Evolutionary conservation across 2,797 vertebrate genomes (phyloP).

Genomic region (Tragopan temminckii): DNA sequence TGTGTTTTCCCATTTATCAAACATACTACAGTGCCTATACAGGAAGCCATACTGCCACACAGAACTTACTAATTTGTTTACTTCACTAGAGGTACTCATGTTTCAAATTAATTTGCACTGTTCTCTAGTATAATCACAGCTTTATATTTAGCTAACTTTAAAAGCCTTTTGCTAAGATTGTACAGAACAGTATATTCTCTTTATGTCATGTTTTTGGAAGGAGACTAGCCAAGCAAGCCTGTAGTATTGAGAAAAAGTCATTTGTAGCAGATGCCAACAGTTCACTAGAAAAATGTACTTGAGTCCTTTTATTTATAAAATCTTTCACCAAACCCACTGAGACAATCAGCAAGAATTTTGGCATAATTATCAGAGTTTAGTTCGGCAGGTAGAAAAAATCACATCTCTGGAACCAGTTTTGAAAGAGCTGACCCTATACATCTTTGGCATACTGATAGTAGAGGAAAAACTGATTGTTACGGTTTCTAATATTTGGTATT

Average conservation of each 20-base stretch:
- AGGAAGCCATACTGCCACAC: background rate
- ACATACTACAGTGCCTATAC: background rate
- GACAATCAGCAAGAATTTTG: constrained; percentile 39
- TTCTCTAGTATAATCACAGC: background rate
- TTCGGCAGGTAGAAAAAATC: constrained; percentile 48
- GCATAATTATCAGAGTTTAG: background rate
- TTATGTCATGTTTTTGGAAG: constrained; percentile 21
- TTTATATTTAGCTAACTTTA: background rate
- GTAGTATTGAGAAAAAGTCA: background rate
- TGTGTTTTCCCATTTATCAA: background rate
- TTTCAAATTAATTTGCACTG: background rate
- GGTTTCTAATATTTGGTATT: background rate
- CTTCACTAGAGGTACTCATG: background rate
- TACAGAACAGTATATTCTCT: background rate
- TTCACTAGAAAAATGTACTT: constrained; percentile 19
- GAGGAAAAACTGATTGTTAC: background rate
- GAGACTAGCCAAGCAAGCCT: background rate
- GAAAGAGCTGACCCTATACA: constrained; percentile 27
- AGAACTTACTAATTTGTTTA: background rate
- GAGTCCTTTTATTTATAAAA: constrained; percentile 7
- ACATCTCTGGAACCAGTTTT: background rate
- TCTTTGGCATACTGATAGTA: background rate
- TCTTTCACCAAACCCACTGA: constrained; percentile 40
- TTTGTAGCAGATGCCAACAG: background rate
- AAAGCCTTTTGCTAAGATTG: background rate